These are phyloP conservation scores for Lydus trimaculatus DNA, from an alignment of 2,888 invertebrate genomes.

Conservation along the genomic window DNA sequence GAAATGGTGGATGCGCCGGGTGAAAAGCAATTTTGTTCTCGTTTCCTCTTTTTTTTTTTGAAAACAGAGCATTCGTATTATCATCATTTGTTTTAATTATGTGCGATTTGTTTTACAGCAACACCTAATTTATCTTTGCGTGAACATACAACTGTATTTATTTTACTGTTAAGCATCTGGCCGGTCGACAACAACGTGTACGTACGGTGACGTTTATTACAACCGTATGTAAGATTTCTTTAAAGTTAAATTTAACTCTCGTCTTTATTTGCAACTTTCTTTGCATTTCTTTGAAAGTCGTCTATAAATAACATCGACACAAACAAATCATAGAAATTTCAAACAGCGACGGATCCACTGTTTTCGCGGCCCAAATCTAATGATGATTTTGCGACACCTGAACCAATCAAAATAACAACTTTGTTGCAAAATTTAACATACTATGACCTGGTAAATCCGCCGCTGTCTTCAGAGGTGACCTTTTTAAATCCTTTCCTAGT, in stretches of 20 bases:
- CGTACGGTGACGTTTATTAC: background rate
- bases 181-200: background rate
- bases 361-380: too few relatives aligned
- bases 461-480: too few relatives aligned
- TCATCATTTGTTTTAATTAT: background rate
- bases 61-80: too few relatives aligned
- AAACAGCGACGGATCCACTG: too few relatives aligned
- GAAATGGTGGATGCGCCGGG: constrained; percentile 3
- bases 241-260: background rate
- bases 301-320: background rate
- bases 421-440: too few relatives aligned
- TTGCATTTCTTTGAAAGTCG: background rate
- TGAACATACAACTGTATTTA: background rate
- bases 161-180: background rate
- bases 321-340: background rate
- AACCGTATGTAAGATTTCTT: background rate
- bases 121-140: constrained; percentile 22
- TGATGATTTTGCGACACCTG: too few relatives aligned
- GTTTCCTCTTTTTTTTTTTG: background rate
- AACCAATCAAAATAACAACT: too few relatives aligned
- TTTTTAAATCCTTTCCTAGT: background rate
- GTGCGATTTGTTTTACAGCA: constrained; percentile 18
- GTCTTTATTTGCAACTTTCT: background rate
- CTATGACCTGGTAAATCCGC: too few relatives aligned
- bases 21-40: too few relatives aligned